Evolutionary conservation across 1,140 invertebrate species (phyloP), one percentile per base, ranked within the genome.

Genomic region (Drosophila varians): DNA sequence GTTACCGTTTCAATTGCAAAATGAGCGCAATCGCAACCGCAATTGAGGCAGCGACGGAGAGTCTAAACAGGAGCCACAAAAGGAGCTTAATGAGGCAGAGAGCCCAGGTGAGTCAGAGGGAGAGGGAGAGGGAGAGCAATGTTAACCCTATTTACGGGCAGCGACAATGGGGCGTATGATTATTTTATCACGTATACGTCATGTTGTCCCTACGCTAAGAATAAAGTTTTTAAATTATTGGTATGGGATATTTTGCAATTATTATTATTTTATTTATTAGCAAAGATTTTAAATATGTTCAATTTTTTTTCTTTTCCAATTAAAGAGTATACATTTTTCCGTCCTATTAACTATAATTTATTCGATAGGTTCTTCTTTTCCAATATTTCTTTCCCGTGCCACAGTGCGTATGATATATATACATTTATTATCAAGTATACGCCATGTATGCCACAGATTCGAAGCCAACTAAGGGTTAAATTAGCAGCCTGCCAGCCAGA

Each of bases 1-100:
- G 14, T 43, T 43, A 52, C 7, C 14, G 62, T 43, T 51, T 66
- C 36, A 12, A 64, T 51, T 40, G 58, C 62, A 43, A 66, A 66
- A 48, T 51, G 14, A 9, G 19, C 36, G 34, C 23, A 48, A 23
- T 21, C 54, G 54, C 43, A 56, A 46, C 42, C 26, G 18, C 8
- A 21, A 23, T n/a, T n/a, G n/a, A n/a, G n/a, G n/a, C n/a, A n/a
- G n/a, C 38, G 6, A 40, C 12, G 18, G 21, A 47, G 45, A 28
- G 12, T 9, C 46, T n/a, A 26, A 48, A 18, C 23, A 48, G 46
- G 46, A 26, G 25, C 1, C 3, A 16, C 18, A 11, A 45, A 45
- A 45, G 42, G 42, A 11, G 23, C 45, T 14, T 9, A 26, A 28
- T 31, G 28, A 31, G 28, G 28, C 28, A 26, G 25, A 9, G 45